phyloP scores from a whole-genome alignment of 2,888 invertebrate genomes.

The Horisme vitalbata region DNA sequence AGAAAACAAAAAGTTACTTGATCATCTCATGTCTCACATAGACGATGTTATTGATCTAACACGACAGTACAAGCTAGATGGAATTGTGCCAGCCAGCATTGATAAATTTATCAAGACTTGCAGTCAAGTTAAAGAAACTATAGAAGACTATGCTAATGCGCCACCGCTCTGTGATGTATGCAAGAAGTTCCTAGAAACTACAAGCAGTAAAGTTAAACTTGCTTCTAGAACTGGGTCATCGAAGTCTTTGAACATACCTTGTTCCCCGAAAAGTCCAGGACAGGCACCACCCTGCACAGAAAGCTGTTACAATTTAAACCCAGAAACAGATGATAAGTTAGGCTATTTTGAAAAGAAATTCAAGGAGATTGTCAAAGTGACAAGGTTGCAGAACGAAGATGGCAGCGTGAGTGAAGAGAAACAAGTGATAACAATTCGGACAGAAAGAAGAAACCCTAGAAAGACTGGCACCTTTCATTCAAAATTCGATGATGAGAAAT shows the following conservation, averaged over 20 bases:
- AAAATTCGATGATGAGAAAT: background rate
- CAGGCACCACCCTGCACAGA: constrained; percentile 6
- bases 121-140: constrained; percentile 32
- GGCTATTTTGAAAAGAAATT: constrained; percentile 43
- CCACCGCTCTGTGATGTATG: constrained; percentile 28
- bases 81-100: constrained; percentile 28
- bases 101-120: constrained; percentile 38
- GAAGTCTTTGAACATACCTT: constrained; percentile 4
- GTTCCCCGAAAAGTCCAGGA: constrained; percentile 1
- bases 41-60: constrained; percentile 36
- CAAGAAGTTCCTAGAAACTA: constrained; percentile 5
- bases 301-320: constrained; percentile 13
- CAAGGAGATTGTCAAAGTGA: constrained; percentile 50
- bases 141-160: constrained; percentile 30
- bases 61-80: constrained; percentile 26
- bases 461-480: constrained; percentile 5
- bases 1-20: constrained; percentile 23
- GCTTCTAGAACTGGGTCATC: constrained; percentile 1
- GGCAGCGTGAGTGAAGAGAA: constrained; percentile 50
- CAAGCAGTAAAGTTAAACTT: constrained; percentile 1
- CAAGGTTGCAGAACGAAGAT: constrained; percentile 41
- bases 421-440: constrained; percentile 47
- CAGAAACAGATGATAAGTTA: constrained; percentile 21
- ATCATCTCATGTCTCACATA: constrained; percentile 34
- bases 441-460: constrained; percentile 39